These are phyloP conservation scores for Eunapius fragilis DNA, from an alignment of 37 sponge, comb jelly and placozoan species.

Conservation along the genomic window DNA sequence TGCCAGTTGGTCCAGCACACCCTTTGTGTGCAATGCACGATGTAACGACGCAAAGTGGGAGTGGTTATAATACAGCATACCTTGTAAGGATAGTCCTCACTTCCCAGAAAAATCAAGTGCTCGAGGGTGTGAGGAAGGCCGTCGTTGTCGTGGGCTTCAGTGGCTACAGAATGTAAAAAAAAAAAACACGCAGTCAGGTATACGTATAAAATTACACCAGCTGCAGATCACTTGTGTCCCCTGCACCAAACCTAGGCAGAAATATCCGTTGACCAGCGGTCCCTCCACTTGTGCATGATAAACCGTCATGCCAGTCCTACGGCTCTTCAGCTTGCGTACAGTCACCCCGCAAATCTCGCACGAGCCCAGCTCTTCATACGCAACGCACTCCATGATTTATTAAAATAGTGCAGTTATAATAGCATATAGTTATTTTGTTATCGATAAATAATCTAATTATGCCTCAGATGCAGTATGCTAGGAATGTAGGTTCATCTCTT, in stretches of 20 bases:
- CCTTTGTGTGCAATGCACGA: slow-evolving; percentile 50
- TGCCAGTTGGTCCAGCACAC: slow-evolving; percentile 89
- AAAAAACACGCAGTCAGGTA: no score
- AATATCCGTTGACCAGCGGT: slow-evolving; percentile 89
- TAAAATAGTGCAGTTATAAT: background rate
- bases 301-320: slow-evolving; percentile 76
- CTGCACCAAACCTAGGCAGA: slow-evolving; percentile 69
- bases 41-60: background rate
- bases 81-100: slow-evolving; percentile 94
- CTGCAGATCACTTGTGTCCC: background rate
- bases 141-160: slow-evolving; percentile 94
- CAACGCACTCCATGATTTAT: background rate
- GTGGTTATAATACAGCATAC: slow-evolving; percentile 13
- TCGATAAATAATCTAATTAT: background rate
- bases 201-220: no score
- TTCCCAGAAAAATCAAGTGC: slow-evolving; percentile 98
- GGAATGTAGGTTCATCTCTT: background rate
- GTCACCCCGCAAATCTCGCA: slow-evolving; percentile 54
- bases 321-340: slow-evolving; percentile 65
- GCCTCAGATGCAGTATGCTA: background rate
- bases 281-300: slow-evolving; percentile 80
- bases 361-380: slow-evolving; percentile 33
- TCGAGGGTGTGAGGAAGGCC: slow-evolving; percentile 98
- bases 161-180: slow-evolving; percentile 59
- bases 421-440: background rate